These are phyloP conservation scores for Astyanax mexicanus DNA, from an alignment of 2,797 vertebrate genomes.

Conservation along the genomic window DNA sequence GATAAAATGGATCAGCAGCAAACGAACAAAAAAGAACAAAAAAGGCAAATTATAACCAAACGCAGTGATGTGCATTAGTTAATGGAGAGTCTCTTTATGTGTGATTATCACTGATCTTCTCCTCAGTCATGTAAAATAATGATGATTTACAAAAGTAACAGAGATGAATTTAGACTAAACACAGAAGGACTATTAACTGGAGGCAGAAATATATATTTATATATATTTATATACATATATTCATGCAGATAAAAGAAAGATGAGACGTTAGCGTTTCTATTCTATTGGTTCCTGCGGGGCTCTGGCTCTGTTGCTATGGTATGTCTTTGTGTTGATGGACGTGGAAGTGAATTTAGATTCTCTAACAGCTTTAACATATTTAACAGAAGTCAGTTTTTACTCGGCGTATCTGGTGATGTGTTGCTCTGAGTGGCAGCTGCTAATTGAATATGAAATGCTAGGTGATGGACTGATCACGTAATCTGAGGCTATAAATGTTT, in stretches of 20 bases:
- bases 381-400: not conserved
- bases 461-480: not conserved
- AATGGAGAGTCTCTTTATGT: constrained; percentile 54
- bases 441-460: not conserved
- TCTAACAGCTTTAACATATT: not conserved
- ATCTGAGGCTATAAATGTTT: not conserved
- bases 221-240: no score
- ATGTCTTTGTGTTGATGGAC: not conserved
- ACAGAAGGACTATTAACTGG: constrained; percentile 31
- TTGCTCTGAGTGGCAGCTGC: not conserved
- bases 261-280: constrained; percentile 30
- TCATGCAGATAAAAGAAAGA: constrained; percentile 50
- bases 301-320: not conserved
- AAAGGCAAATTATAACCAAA: constrained; percentile 56
- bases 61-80: constrained; percentile 63
- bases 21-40: constrained; percentile 64
- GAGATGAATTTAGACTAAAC: constrained; percentile 39
- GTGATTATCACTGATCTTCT: constrained; percentile 53
- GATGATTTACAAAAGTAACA: constrained; percentile 18
- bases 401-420: not conserved
- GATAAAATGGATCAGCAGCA: constrained; percentile 56
- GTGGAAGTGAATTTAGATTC: not conserved
- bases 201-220: no score
- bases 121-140: constrained; percentile 49
- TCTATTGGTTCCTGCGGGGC: constrained; percentile 6